Evolutionary conservation across 2,888 invertebrate genomes (phyloP), one percentile per base, ranked within the genome.

Genomic region (Erebia epiphron): DNA sequence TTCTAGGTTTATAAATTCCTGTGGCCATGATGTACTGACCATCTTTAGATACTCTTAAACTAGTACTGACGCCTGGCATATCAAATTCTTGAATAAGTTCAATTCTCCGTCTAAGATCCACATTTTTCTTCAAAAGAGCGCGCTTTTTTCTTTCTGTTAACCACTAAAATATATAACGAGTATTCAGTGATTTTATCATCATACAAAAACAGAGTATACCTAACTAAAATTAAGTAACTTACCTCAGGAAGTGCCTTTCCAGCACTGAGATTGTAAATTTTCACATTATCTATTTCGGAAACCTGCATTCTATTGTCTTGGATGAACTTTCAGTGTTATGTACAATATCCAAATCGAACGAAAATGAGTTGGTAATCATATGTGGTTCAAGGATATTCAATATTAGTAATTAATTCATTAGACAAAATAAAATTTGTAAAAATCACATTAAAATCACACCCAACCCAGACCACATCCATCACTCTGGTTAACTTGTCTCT

Each of bases 81-180:
- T 99, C 98, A 94, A 99, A 99, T 85, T 99, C 99, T 91, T 99
- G 99, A 77, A 99, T 98, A 57, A 99, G 95, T 89, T 99, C 98
- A 79, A 99, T 98, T 82, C 98, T 95, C 78, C 97, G 95, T 77
- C 98, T 94, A 63, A 99, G 94, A 85, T 98, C 99, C 54, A 97
- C 96, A 95, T 98, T 97, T 88, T 98, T 98, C 86, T 98, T 97
- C 67, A 97, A 93, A 74, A 98, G 91, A 9, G 96, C 95, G 77
- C 98, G 94, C 81, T 96, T 95, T 86, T 98, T 97, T 78, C 96
- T 94, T 82, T 98, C 98, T 3, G 97, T 95, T 68, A 98, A 91
- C 98, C 98, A 98, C 97, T 98, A 83, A 41, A 94, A 94, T 74
- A 71, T 74, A 75, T 61, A 71, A 4, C 13, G 35, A 35, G 2